Conservation (phyloP, 2,113 vertebrate genomes). For the Centropus unirufus region DNA sequence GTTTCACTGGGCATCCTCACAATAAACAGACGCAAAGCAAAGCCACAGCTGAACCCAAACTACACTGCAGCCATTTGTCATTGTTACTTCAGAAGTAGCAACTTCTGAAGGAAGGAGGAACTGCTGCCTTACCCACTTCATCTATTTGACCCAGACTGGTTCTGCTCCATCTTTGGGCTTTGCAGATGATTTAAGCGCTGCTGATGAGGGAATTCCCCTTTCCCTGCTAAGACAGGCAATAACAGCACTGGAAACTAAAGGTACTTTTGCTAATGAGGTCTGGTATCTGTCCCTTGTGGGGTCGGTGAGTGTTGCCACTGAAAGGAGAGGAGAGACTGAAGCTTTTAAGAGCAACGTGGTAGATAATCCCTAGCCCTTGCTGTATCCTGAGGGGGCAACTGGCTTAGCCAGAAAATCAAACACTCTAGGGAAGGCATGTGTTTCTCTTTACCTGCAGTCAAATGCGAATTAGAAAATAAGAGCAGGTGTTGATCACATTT, state of each 20-base stretch:
- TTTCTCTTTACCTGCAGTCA: background rate
- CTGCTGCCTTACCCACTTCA: background rate
- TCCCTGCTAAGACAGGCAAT: background rate
- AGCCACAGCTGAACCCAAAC: conserved; percentile 35
- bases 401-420: conserved; percentile 1
- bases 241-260: background rate
- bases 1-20: background rate
- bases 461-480: background rate
- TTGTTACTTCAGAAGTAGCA: background rate
- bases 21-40: conserved; percentile 3
- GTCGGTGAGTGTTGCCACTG: background rate
- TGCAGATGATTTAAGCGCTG: background rate
- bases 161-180: conserved; percentile 9
- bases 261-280: background rate
- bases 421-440: background rate
- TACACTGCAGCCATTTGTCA: conserved; percentile 23
- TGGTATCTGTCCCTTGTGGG: background rate
- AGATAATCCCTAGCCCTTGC: conserved; percentile 31
- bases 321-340: conserved; percentile 13
- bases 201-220: background rate
- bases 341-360: background rate
- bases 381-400: conserved; percentile 39
- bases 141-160: background rate
- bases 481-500: background rate
- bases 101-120: background rate